Conservation (phyloP, 2,888 invertebrate species). For the Auanema sp. region DNA sequence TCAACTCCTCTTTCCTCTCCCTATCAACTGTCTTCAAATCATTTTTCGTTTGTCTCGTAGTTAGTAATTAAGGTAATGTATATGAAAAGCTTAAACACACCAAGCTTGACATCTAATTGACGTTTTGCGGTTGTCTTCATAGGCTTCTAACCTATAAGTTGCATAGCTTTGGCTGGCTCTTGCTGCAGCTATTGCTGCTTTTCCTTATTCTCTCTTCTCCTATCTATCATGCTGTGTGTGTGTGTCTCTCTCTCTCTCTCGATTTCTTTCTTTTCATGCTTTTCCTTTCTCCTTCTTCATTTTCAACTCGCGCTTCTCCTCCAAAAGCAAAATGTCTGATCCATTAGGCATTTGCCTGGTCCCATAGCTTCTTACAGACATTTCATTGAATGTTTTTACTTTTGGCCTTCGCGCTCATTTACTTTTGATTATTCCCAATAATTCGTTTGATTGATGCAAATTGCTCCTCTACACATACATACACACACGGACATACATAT, state of each 20-base stretch:
- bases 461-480: too few species aligned
- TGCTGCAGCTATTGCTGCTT: background rate
- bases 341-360: too few species aligned
- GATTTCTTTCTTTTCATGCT: background rate
- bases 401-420: too few species aligned
- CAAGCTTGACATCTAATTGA: background rate
- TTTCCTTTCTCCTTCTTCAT: background rate
- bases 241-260: background rate
- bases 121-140: background rate
- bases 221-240: background rate
- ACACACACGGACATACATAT: too few species aligned
- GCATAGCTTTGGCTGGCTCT: background rate
- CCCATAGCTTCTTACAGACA: too few species aligned
- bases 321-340: too few species aligned
- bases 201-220: background rate
- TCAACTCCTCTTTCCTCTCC: background rate
- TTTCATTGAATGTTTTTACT: too few species aligned
- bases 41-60: slow-evolving; percentile 1
- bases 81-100: background rate
- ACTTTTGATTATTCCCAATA: too few species aligned
- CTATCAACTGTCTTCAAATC: background rate
- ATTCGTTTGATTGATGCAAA: too few species aligned
- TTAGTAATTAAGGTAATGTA: slow-evolving; percentile 1
- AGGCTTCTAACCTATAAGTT: background rate
- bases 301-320: background rate